phyloP scores from a whole-genome alignment of 2,888 invertebrate genomes.

The Hermaeophaga mercurialis region DNA sequence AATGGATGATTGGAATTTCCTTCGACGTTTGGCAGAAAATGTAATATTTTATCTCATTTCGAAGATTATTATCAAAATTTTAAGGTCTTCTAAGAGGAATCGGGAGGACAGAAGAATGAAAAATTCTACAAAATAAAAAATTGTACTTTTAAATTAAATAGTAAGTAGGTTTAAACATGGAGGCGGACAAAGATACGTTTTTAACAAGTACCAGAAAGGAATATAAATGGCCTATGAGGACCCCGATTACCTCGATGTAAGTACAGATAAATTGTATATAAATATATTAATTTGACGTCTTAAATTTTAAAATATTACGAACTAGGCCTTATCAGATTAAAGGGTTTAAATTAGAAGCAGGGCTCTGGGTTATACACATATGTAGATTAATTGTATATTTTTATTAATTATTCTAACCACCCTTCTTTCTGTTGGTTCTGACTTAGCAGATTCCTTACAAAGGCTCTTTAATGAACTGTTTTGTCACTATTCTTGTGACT shows the following conservation, averaged over 20 bases:
- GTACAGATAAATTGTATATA: constrained; percentile 30
- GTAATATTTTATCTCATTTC: constrained; percentile 45
- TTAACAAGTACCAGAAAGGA: constrained; percentile 60
- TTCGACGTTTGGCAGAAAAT: constrained; percentile 51
- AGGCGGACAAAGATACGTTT: constrained; percentile 56
- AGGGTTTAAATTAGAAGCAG: too few species aligned
- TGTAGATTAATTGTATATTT: too few species aligned
- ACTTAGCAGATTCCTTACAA: too few species aligned
- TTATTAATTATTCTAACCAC: too few species aligned
- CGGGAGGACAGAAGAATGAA: constrained; percentile 23
- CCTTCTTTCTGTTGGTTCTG: too few species aligned
- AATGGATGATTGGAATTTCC: constrained; percentile 48
- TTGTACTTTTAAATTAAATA: constrained; percentile 23
- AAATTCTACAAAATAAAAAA: constrained; percentile 13
- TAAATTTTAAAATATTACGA: constrained; percentile 2
- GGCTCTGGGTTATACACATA: too few species aligned
- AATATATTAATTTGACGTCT: neutral
- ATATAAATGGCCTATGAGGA: constrained; percentile 66
- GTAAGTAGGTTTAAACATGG: constrained; percentile 34
- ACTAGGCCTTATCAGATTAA: too few species aligned
- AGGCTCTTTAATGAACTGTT: too few species aligned
- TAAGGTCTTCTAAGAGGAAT: constrained; percentile 29
- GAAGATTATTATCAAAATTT: constrained; percentile 35
- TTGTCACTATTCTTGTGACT: too few species aligned
- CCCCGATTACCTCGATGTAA: constrained; percentile 63